phyloP scores from a whole-genome alignment of 37 sponge, comb jelly and placozoan genomes.

The Haliclona indistincta region DNA sequence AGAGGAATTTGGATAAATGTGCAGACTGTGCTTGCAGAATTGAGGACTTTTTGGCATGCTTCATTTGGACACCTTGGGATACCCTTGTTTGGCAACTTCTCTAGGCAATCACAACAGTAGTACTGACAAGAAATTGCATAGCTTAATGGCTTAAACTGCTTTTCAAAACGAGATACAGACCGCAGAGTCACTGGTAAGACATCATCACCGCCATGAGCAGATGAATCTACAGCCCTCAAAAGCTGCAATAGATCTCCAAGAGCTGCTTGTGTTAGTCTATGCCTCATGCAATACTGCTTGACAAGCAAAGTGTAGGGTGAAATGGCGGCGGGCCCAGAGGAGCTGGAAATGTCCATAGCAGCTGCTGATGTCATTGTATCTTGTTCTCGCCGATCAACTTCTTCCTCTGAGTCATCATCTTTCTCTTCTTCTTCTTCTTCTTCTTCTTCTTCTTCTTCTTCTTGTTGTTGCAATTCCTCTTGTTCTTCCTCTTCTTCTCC shows the following conservation, averaged over 20 bases:
- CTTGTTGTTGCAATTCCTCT: no score
- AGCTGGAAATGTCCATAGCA: not conserved
- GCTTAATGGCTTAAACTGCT: constrained; percentile 13
- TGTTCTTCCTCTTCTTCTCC: no score
- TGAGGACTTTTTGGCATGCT: not conserved
- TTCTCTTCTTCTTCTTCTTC: no score
- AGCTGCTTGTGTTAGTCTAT: constrained; percentile 38
- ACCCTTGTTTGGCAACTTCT: not conserved
- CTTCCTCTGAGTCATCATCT: constrained; percentile 3
- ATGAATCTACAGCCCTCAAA: constrained; percentile 8
- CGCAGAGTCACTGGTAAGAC: no score
- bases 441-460: no score
- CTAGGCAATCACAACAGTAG: constrained; percentile 29
- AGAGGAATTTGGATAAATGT: constrained; percentile 32
- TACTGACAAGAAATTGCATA: constrained; percentile 11
- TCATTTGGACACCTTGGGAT: constrained; percentile 23
- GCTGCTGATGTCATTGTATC: not conserved
- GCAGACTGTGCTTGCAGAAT: not conserved
- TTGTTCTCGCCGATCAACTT: constrained; percentile 14
- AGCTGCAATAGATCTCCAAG: constrained; percentile 20
- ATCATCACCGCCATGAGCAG: constrained; percentile 7
- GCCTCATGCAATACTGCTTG: constrained; percentile 1
- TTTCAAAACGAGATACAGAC: constrained; percentile 26
- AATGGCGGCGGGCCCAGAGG: constrained; percentile 8
- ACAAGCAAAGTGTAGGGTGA: no score